A percentile compares a stretch with the other conserved stretches of the same genome.
Evolutionary conservation across 2,888 invertebrate species (phyloP).

Genomic region (Synanthedon andrenaeformis): DNA sequence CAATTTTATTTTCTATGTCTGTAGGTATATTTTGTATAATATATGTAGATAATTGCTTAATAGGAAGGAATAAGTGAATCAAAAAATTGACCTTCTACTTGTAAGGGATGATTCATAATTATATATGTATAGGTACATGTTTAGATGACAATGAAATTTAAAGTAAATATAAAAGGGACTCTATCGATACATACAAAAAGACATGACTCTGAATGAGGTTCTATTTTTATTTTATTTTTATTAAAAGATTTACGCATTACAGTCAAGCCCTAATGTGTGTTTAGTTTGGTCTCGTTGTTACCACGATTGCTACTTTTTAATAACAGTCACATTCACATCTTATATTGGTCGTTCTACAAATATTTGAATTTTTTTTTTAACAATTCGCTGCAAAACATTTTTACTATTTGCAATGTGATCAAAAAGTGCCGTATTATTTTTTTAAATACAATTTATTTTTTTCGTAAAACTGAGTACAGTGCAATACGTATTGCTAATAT

Average conservation of each 20-base stretch:
- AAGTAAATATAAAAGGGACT: not conserved
- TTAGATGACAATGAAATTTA: not conserved
- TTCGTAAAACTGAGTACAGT: not conserved
- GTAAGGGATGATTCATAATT: conserved; percentile 12
- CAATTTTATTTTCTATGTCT: conserved; percentile 42
- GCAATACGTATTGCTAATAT: too few species aligned
- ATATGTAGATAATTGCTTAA: conserved; percentile 45
- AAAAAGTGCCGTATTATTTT: not conserved
- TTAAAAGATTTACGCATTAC: not conserved
- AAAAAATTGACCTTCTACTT: conserved; percentile 56
- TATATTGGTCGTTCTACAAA: conserved; percentile 14
- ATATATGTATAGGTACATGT: not conserved
- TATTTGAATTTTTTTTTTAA: not conserved
- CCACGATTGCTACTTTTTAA: conserved; percentile 9
- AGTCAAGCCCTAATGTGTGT: conserved; percentile 5
- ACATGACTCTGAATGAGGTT: not conserved
- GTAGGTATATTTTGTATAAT: conserved; percentile 49
- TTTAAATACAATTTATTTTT: not conserved
- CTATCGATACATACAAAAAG: not conserved
- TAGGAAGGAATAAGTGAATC: conserved; percentile 62
- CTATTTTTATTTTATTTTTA: not conserved
- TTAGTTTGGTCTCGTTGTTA: conserved; percentile 8
- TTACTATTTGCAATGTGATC: too few species aligned
- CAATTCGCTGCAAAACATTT: too few species aligned
- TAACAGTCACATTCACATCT: conserved; percentile 14